Conservation (phyloP, 2,888 invertebrate species). For the Cyaniris semiargus region DNA sequence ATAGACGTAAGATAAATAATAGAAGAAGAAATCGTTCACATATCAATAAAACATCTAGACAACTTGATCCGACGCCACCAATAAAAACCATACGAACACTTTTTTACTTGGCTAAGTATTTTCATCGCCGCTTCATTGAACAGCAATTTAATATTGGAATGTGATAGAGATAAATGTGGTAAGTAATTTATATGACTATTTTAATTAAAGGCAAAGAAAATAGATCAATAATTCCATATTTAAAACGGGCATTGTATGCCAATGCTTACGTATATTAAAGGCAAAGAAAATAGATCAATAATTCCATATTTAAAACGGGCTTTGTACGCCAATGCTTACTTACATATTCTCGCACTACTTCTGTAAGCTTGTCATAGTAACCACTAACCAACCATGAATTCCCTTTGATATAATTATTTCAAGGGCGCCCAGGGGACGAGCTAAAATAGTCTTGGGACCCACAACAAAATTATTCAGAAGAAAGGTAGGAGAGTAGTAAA, state of each 20-base stretch:
- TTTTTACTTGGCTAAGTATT: conserved; percentile 40
- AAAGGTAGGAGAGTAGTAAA: too few species aligned
- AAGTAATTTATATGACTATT: background rate
- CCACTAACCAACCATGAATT: background rate
- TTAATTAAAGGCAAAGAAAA: background rate
- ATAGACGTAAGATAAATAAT: conserved; percentile 1
- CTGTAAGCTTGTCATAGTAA: background rate
- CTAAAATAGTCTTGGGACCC: too few species aligned
- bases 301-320: background rate
- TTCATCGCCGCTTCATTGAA: conserved; percentile 39
- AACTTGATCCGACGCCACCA: conserved; percentile 19
- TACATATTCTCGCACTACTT: background rate
- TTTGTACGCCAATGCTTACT: background rate
- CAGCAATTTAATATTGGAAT: conserved; percentile 37
- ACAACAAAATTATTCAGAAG: too few species aligned
- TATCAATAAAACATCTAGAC: conserved; percentile 19
- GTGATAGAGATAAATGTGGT: conserved; percentile 2
- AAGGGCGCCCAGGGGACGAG: too few species aligned
- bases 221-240: background rate
- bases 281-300: background rate
- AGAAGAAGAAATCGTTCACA: conserved; percentile 27
- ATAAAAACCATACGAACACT: conserved; percentile 29
- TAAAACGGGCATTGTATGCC: background rate
- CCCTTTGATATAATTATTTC: too few species aligned
- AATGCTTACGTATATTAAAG: background rate